Base-by-base conservation (phyloP, 2,113 vertebrate species). In the Phocoena phocoena region DNA sequence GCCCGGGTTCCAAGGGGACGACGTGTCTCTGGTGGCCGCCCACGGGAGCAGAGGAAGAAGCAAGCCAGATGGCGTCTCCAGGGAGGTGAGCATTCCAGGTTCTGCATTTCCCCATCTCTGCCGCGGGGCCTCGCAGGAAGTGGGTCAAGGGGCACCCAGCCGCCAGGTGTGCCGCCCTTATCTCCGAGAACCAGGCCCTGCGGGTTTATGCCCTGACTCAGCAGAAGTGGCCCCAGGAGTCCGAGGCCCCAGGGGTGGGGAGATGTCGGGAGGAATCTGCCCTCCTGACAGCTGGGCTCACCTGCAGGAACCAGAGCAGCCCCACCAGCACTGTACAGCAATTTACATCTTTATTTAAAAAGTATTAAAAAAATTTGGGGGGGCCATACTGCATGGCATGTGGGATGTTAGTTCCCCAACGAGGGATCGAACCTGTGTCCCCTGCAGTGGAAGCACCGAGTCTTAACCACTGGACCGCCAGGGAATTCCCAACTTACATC, bases 51-150 rank as follows among this genome's bases (percentile, higher is more conserved):
- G 14, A 28, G 25, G 25, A 21, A 20, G 60, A 13, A 33, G 44
- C 62, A 31, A 28, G 21, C 20, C 31, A 18, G 60, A 12, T 0
- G 36, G 55, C 6, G 0, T 8, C 31, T 14, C 1, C 5, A 6
- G 76, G 68, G 36, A 26, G 15, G 1, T 1, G 0, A 53, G 50
- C 20, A 12, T 11, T 47, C 26, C 0, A 3, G 33, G 71, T 12
- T n/a, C 38, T 6, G 38, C 14, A 5, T 5, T 4, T 6, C 18
- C 55, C 26, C 7, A 1, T 12, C 26, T 23, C 47, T 23, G 17
- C 31, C 0, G 11, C 1, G 1, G 2, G 0, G 3, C 14, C 36
- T 31, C 26, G 9, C 80, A 10, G 36, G 44, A 79, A 68, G 77
- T 36, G 73, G 50, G 93, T 58, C 17, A 11, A 71, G 80, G 91